Evolutionary conservation across 2,888 invertebrate species (phyloP).

Genomic region (Prenolepis imparis): DNA sequence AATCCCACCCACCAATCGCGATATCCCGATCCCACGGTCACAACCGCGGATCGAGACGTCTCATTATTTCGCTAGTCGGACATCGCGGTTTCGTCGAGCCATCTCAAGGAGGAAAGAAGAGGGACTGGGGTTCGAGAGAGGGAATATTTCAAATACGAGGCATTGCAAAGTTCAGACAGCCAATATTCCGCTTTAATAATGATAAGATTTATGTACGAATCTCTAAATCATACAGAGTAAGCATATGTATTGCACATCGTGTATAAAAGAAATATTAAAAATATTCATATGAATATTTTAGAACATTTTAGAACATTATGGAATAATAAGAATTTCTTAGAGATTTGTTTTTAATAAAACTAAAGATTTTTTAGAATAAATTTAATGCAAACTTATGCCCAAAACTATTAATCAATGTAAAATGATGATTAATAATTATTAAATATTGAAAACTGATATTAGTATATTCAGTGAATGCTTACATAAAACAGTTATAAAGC

Average conservation of each 20-base stretch:
- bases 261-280: slow-evolving; percentile 7
- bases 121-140: not conserved
- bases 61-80: slow-evolving; percentile 76
- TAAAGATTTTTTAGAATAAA: not conserved
- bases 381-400: not conserved
- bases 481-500: not conserved
- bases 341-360: not conserved
- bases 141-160: slow-evolving; percentile 9
- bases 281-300: not conserved
- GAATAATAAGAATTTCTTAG: not conserved
- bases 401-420: slow-evolving; percentile 2
- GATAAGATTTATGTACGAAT: not conserved
- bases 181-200: not conserved
- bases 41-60: slow-evolving; percentile 78
- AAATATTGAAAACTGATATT: not conserved
- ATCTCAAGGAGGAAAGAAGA: not conserved
- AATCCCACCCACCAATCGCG: slow-evolving; percentile 80
- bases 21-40: slow-evolving; percentile 76
- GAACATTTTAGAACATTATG: not conserved
- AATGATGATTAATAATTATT: not conserved
- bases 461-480: not conserved
- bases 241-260: not conserved
- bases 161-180: not conserved
- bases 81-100: slow-evolving; percentile 71
- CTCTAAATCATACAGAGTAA: not conserved